A percentile compares a stretch with the other conserved stretches of the same genome.
Conservation (phyloP, 2,888 invertebrate species). For the Drosophila neotestacea region DNA sequence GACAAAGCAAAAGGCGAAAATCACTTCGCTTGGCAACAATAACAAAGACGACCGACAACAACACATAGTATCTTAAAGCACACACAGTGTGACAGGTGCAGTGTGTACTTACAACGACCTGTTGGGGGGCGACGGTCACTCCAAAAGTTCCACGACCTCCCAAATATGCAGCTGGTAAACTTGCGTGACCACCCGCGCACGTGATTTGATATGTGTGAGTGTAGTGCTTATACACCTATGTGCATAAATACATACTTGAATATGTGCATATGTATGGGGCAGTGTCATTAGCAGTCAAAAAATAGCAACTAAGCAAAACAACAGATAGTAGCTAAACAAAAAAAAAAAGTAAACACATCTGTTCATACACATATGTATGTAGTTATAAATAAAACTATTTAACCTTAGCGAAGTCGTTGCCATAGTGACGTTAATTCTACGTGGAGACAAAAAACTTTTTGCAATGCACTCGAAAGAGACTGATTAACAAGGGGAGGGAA, state of each 20-base stretch:
- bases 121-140: slow-evolving; percentile 46
- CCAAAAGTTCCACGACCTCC: slow-evolving; percentile 33
- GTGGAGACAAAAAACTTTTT: slow-evolving; percentile 27
- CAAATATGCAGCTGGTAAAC: slow-evolving; percentile 30
- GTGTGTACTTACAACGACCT: slow-evolving; percentile 50
- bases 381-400: slow-evolving; percentile 76
- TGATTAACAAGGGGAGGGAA: neutral
- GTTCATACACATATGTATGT: slow-evolving; percentile 9
- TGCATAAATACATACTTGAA: slow-evolving; percentile 1
- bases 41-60: slow-evolving; percentile 33
- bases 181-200: slow-evolving; percentile 42
- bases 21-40: slow-evolving; percentile 60
- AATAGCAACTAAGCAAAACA: slow-evolving; percentile 49
- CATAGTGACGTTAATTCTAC: slow-evolving; percentile 62
- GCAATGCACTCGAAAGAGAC: slow-evolving; percentile 26
- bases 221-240: slow-evolving; percentile 13
- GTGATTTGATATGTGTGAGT: slow-evolving; percentile 6
- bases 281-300: slow-evolving; percentile 59
- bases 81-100: slow-evolving; percentile 30
- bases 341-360: slow-evolving; percentile 11
- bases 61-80: slow-evolving; percentile 12
- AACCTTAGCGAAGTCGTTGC: slow-evolving; percentile 68
- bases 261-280: slow-evolving; percentile 18
- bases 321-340: slow-evolving; percentile 54
- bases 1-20: slow-evolving; percentile 33